Base-by-base conservation (phyloP, 2,797 vertebrate species). In the Gobio occitaniae region DNA sequence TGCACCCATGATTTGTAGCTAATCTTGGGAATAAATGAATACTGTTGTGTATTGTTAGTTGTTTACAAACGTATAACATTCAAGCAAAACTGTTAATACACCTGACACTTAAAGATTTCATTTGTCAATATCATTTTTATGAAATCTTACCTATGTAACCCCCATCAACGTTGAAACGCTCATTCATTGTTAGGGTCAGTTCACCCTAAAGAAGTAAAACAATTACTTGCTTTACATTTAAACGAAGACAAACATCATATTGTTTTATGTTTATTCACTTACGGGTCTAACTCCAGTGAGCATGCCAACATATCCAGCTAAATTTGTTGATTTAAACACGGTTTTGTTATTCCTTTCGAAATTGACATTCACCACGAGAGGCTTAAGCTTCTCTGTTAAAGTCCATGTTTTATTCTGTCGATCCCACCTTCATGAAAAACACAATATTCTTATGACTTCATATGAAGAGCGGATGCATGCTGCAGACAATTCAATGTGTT, bases 111-210 rank as follows among this genome's bases (percentile, higher is more conserved):
- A 25, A 9, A 44, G 36, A 80, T 56, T 56, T 59, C 0, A 72
- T 19, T 12, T 10, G n/a, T 29, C n/a, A 61, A 48, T 6, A 47
- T 50, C 0, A 10, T 16, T 32, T 78, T 19, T 59, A 77, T 21
- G 2, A 59, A 61, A 65, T 92, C 97, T 97, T 90, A 99, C 98
- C 98, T 50, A 99, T 92, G 81, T 97, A 99, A 87, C 98, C 98
- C 32, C 98, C 98, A 78, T 97, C 96, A 0, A 97, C n/a, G 88
- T 94, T 97, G 94, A 99, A 99, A 74, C 98, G 97, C 68, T 99
- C 98, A n/a, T 99, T 99, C 94, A 99, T 97, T 0, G 97, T 98
- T 87, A 99, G 95, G 61, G 97, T 97, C 88, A 99, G 97, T 3
- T 88, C 38, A 61, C 96, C 91, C 98, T 99, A 94, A 82, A 87